Base-by-base conservation (phyloP, 2,113 vertebrate species). In the Agapornis roseicollis region DNA sequence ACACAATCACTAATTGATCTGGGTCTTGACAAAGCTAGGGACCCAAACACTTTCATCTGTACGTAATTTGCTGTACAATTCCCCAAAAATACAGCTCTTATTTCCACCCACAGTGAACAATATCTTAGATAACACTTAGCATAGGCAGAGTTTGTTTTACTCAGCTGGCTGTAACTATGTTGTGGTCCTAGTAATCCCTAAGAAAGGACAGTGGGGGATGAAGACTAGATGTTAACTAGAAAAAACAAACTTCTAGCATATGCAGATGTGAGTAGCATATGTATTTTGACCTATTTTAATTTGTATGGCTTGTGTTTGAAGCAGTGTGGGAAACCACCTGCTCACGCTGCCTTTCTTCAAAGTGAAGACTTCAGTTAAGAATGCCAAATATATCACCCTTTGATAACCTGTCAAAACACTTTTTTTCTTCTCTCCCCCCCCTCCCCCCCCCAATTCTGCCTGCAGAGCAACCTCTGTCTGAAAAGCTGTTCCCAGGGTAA, bases 101-200 rank as follows among this genome's bases (percentile, higher is more conserved):
- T 68, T 82, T 89, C 61, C 35, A 90, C 64, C 24, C 3, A 33
- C 29, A 50, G 49, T 23, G 20, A 89, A 78, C 1, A 3, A 5
- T 90, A 94, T 94, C 94, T 95, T 93, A 90, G 90, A 35, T 92
- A 92, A 94, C 80, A 84, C 74, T 85, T 90, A 70, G 53, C 88
- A 93, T 61, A 86, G 33, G 61, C 50, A 71, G 35, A 49, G 68
- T 83, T 85, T 90, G 31, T 85, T 93, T 95, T 90, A 80, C 83
- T 81, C 24, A 71, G 72, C 29, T 28, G 19, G 13, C 31, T 81
- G 66, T 69, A 91, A 61, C 29, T 56, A 72, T 58, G 37, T 29
- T 92, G 56, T 82, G 58, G 52, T 61, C 82, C 58, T 37, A 80
- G 25, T 22, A 80, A n/a, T 47, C 58, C 37, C 82, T 72, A 56